phyloP scores from a whole-genome alignment of 2,797 vertebrate genomes.

The Acrossocheilus wenchowensis region DNA sequence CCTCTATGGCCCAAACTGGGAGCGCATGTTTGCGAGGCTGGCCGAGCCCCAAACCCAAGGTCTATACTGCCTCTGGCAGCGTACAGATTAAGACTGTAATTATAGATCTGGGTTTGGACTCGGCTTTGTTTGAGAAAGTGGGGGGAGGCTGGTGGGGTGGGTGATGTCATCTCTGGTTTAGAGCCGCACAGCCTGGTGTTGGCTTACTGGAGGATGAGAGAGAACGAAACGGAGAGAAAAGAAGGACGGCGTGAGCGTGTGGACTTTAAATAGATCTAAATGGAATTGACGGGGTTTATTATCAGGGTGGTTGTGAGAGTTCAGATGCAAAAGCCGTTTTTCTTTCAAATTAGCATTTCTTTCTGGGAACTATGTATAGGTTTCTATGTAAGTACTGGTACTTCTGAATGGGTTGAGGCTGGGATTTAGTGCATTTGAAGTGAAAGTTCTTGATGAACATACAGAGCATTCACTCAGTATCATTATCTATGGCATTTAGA shows the following conservation, averaged over 20 bases:
- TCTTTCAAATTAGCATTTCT: too few species aligned
- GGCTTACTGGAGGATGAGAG: constrained; percentile 64
- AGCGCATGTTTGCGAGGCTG: constrained; percentile 77
- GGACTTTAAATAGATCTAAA: constrained; percentile 36
- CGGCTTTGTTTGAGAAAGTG: constrained; percentile 64
- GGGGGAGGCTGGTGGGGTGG: constrained; percentile 51
- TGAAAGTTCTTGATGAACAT: too few species aligned
- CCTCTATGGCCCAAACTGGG: constrained; percentile 65
- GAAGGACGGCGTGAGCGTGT: constrained; percentile 3
- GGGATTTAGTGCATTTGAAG: too few species aligned
- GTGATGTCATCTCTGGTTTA: constrained; percentile 79
- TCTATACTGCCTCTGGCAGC: constrained; percentile 66
- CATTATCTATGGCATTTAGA: too few species aligned
- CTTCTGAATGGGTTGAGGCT: too few species aligned
- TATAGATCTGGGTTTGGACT: constrained; percentile 66
- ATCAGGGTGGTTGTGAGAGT: constrained; percentile 14
- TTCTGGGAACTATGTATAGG: too few species aligned
- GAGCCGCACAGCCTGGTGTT: constrained; percentile 68
- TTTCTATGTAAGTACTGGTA: too few species aligned
- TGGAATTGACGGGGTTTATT: constrained; percentile 21
- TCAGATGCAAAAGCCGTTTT: too few species aligned
- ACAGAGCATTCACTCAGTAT: too few species aligned
- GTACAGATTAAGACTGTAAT: constrained; percentile 66
- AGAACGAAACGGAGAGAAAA: constrained; percentile 29
- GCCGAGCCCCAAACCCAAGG: constrained; percentile 75